Conservation (phyloP, 1,140 invertebrate species). For the Drosophila bocqueti region DNA sequence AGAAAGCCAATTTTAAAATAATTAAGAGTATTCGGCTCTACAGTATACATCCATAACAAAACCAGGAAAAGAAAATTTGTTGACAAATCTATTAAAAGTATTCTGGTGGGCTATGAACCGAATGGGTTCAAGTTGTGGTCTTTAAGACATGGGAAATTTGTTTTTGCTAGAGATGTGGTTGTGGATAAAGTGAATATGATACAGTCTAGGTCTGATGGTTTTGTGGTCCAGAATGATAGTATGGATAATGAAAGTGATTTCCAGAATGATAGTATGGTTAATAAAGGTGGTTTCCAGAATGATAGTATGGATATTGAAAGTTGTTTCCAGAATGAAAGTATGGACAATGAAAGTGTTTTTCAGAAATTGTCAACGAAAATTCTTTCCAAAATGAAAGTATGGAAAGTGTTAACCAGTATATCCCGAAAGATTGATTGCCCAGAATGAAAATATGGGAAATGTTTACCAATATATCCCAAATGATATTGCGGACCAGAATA, state of each 20-base stretch:
- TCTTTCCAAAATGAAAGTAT: too few relatives aligned
- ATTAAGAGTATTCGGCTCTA: too few relatives aligned
- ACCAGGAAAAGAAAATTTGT: not conserved
- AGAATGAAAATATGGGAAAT: too few relatives aligned
- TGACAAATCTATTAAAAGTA: not conserved
- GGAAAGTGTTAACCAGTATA: too few relatives aligned
- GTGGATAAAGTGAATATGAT: not conserved
- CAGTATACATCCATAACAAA: not conserved
- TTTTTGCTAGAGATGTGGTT: conserved; percentile 5
- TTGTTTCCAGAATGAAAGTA: too few relatives aligned
- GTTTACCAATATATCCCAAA: too few relatives aligned
- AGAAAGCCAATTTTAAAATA: not conserved
- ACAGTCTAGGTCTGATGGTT: not conserved
- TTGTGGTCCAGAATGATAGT: too few relatives aligned
- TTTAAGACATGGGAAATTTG: not conserved
- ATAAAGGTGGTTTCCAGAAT: not conserved
- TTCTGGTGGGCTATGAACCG: not conserved
- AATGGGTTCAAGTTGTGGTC: not conserved
- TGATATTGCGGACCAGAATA: too few relatives aligned
- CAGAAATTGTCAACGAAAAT: too few relatives aligned
- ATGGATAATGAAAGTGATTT: not conserved
- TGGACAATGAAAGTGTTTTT: too few relatives aligned
- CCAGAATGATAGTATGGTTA: not conserved
- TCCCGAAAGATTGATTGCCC: too few relatives aligned
- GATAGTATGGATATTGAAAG: too few relatives aligned